A percentile compares a stretch with the other conserved stretches of the same genome.
Conservation (phyloP, 1,140 invertebrate genomes). For the Saccostrea cuccullata region DNA sequence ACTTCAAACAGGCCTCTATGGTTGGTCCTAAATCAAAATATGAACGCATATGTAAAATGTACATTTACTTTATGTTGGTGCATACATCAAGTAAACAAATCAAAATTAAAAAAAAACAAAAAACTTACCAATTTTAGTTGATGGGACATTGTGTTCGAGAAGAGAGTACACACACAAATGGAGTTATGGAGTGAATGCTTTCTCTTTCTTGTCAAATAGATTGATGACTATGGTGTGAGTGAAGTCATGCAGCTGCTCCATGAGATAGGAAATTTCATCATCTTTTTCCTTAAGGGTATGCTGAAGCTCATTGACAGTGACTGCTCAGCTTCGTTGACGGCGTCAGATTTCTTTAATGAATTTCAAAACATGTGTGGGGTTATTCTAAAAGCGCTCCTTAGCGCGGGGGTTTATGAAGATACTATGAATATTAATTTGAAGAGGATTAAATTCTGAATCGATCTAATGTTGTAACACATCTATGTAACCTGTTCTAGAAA, state of each 20-base stretch:
- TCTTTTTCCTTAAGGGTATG: neutral
- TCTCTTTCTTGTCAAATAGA: neutral
- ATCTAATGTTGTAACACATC: no score
- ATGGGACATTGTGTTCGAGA: neutral
- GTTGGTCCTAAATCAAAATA: slow-evolving; percentile 14
- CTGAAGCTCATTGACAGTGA: no score
- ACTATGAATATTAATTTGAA: no score
- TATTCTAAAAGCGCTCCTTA: no score
- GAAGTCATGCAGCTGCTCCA: neutral
- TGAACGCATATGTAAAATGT: neutral
- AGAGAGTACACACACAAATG: slow-evolving; percentile 9
- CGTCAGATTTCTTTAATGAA: no score
- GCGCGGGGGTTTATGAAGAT: no score
- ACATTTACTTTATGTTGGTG: no score
- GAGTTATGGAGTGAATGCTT: neutral
- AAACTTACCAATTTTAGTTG: slow-evolving; percentile 20
- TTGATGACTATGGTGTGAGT: neutral
- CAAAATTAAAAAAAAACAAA: neutral
- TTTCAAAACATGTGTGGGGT: no score
- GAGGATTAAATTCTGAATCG: no score
- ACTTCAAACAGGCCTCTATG: slow-evolving; percentile 39
- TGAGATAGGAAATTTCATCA: neutral
- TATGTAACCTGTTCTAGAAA: no score
- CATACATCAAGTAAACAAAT: neutral
- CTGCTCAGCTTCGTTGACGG: no score